Base-by-base conservation (phyloP, 92 coral and sea anemone species). In the Umimayanthus kanabou region DNA sequence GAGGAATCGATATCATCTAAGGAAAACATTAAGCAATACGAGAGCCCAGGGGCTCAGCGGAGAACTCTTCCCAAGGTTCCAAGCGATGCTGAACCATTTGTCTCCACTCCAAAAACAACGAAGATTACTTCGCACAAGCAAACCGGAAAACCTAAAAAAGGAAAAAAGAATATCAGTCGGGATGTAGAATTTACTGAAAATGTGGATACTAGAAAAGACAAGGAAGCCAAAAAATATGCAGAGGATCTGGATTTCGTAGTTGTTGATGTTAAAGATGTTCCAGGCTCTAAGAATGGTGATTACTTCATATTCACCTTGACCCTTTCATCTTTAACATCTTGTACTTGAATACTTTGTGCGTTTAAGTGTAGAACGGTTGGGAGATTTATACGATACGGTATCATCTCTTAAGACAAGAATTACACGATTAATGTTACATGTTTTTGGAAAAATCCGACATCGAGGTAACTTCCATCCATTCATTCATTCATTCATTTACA, bases 101-200 rank as follows among this genome's bases (percentile, higher is more conserved):
- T 92, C n/a, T 93, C 98, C 3, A 95, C 98, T 23, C 91, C 87
- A 47, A 91, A 95, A 73, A 91, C 96, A 66, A 95, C 98, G 13
- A 95, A 91, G 88, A 95, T 93, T 76, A 71, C 82, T 55, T 88
- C 92, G 43, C 92, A 90, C 47, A 92, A 88, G 42, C 91, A 42
- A 73, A 91, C 94, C 2, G 94, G 92, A 37, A 93, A 88, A 88
- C 90, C 91, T 33, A 88, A 81, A 85, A 84, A 90, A 26, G 85
- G 55, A 25, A 79, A 73, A 26, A 82, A 87, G 20, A 86, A 88
- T 18, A 80, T 77, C 8, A 87, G 79, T 65, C 89, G 88, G 30
- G 85, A 47, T 42, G 39, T 90, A 16, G 76, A 58, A 10, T 81
- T 78, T 7, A 23, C 70, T 28, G 80, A 76, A 45, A 45, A 37